Percentiles rank a stretch among this genome's conserved stretches.
Evolutionary conservation across 2,113 vertebrate species (phyloP).

Genomic region (Chaetops frenatus): DNA sequence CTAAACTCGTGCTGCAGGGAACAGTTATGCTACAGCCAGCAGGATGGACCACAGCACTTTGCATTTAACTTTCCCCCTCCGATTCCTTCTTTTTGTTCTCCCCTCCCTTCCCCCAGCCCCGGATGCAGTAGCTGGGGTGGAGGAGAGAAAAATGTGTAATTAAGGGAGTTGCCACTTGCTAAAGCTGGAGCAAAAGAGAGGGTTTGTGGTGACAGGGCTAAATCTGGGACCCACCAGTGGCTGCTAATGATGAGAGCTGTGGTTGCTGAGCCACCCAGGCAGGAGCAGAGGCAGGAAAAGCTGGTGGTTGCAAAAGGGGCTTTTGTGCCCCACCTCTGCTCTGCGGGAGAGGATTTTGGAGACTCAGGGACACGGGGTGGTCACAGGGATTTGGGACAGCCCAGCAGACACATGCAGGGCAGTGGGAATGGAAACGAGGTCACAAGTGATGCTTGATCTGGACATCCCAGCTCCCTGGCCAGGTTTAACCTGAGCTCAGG

Average conservation of each 20-base stretch:
- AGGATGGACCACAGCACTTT: not conserved
- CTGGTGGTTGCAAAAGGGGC: not conserved
- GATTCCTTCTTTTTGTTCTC: not conserved
- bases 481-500: not conserved
- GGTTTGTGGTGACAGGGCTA: slow-evolving; percentile 61
- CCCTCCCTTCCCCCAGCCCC: not conserved
- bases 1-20: not conserved
- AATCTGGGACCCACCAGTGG: slow-evolving; percentile 56
- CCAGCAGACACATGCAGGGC: not conserved
- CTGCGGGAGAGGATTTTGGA: not conserved
- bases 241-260: slow-evolving; percentile 43
- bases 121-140: not conserved
- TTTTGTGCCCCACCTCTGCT: not conserved
- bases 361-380: not conserved
- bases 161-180: slow-evolving; percentile 61
- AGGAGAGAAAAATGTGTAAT: slow-evolving; percentile 55
- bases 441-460: not conserved
- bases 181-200: slow-evolving; percentile 43
- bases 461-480: not conserved
- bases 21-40: fast-evolving
- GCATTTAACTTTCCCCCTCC: not conserved
- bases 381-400: not conserved
- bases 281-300: not conserved
- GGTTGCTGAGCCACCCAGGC: slow-evolving; percentile 53
- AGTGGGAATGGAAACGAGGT: not conserved